A percentile compares a stretch with the other conserved stretches of the same genome.
phyloP scores from a whole-genome alignment of 2,888 invertebrate genomes.

The Drosophila aldrichi region DNA sequence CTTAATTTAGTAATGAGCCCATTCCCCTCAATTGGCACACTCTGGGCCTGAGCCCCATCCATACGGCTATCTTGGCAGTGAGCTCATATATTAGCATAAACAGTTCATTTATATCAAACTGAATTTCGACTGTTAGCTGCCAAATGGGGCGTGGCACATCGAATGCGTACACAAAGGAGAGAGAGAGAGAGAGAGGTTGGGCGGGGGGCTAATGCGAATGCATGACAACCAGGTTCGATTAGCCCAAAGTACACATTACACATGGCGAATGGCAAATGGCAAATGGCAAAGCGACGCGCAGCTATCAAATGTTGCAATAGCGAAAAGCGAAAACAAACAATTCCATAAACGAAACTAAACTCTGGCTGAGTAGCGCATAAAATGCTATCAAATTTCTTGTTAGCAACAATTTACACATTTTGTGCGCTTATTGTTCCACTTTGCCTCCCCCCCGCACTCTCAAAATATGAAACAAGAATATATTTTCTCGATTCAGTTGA shows the following conservation, averaged over 20 bases:
- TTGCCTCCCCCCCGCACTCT: neutral
- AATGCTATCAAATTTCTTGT: slow-evolving; percentile 74
- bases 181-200: neutral
- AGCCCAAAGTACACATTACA: slow-evolving; percentile 47
- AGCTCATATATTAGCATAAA: slow-evolving; percentile 80
- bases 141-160: slow-evolving; percentile 38
- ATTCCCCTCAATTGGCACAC: slow-evolving; percentile 25
- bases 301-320: slow-evolving; percentile 37
- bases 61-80: slow-evolving; percentile 40
- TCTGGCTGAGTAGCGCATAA: slow-evolving; percentile 33
- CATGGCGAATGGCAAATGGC: slow-evolving; percentile 16
- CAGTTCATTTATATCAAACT: slow-evolving; percentile 75
- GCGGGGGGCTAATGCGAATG: slow-evolving; percentile 19
- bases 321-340: slow-evolving; percentile 39
- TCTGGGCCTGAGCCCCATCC: neutral
- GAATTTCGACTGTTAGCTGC: slow-evolving; percentile 31
- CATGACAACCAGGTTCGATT: slow-evolving; percentile 65
- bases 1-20: slow-evolving; percentile 73
- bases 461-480: slow-evolving; percentile 51
- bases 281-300: slow-evolving; percentile 8
- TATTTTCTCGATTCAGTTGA: slow-evolving; percentile 54
- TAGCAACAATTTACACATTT: slow-evolving; percentile 74
- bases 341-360: slow-evolving; percentile 32
- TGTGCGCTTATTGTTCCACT: slow-evolving; percentile 8
- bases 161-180: slow-evolving; percentile 28